Evolutionary conservation across 2,797 vertebrate species (phyloP).

Genomic region (Erpetoichthys calabaricus): DNA sequence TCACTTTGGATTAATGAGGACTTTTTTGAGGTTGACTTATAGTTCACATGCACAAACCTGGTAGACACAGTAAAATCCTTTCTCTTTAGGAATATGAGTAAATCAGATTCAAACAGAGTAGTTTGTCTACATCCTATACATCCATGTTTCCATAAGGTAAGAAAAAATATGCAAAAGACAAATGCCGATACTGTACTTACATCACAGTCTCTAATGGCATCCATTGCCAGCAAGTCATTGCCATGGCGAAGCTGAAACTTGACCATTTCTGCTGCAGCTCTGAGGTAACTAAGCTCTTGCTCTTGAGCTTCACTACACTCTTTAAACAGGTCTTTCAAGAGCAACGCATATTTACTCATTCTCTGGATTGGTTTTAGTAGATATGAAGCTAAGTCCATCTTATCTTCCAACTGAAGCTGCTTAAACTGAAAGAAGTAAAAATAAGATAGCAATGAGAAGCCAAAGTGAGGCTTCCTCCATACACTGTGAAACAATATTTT

Average conservation of each 20-base stretch:
- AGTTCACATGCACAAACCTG: too few relatives aligned
- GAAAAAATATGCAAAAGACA: too few relatives aligned
- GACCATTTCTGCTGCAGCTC: slow-evolving; percentile 53
- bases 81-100: too few relatives aligned
- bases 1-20: too few relatives aligned
- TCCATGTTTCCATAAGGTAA: too few relatives aligned
- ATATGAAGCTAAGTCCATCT: slow-evolving; percentile 66
- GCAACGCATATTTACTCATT: slow-evolving; percentile 61
- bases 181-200: slow-evolving; percentile 31
- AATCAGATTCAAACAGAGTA: too few relatives aligned
- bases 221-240: slow-evolving; percentile 66
- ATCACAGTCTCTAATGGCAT: slow-evolving; percentile 58
- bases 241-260: slow-evolving; percentile 60
- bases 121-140: too few relatives aligned
- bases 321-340: slow-evolving; percentile 56
- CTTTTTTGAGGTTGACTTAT: too few relatives aligned
- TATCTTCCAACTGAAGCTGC: slow-evolving; percentile 55
- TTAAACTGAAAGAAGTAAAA: slow-evolving; percentile 37
- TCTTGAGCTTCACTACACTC: slow-evolving; percentile 41
- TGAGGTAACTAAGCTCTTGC: slow-evolving; percentile 41
- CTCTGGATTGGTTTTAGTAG: slow-evolving; percentile 63
- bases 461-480: neutral
- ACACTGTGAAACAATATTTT: too few relatives aligned
- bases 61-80: too few relatives aligned
- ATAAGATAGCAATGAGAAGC: neutral